Evolutionary conservation across 2,888 invertebrate genomes (phyloP).

Genomic region (Folsomia candida): DNA sequence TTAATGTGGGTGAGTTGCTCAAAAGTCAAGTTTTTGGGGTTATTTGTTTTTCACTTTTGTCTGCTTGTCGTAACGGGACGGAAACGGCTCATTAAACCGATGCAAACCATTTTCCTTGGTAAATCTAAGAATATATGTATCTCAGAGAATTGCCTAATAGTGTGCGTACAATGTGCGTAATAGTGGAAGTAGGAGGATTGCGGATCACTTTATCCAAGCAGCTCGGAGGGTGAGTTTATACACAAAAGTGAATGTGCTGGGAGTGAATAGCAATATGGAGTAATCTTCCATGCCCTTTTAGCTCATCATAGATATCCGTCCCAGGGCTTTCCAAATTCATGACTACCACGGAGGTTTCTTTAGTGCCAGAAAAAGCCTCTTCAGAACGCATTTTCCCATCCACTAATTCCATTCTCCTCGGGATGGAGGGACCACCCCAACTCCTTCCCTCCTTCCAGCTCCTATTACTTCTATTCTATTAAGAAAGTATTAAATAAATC

Average conservation of each 20-base stretch:
- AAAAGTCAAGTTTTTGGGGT: conserved; percentile 7
- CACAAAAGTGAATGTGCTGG: neutral
- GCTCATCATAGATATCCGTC: neutral
- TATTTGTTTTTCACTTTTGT: conserved; percentile 1
- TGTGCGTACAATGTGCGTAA: neutral
- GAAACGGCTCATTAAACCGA: conserved; percentile 50
- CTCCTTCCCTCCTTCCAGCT: conserved; percentile 5
- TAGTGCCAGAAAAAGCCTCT: conserved; percentile 11
- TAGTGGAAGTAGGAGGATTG: conserved; percentile 4
- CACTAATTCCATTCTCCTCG: conserved; percentile 18
- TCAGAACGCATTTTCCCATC: conserved; percentile 17
- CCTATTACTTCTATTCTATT: conserved; percentile 9
- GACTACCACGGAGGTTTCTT: conserved; percentile 10
- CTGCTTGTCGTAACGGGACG: conserved; percentile 32
- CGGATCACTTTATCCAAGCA: neutral
- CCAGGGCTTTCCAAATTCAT: neutral
- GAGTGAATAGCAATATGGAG: conserved; percentile 7
- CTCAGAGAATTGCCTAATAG: too few relatives aligned
- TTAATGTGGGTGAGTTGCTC: too few relatives aligned
- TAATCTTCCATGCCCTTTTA: conserved; percentile 7
- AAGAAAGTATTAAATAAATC: conserved; percentile 19
- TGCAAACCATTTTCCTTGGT: conserved; percentile 31
- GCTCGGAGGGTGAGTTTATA: conserved; percentile 8
- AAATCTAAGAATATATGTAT: neutral
- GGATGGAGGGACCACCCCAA: neutral